These are phyloP conservation scores for Arrhopalites spinosus DNA, from an alignment of 2,888 invertebrate species.

Conservation along the genomic window DNA sequence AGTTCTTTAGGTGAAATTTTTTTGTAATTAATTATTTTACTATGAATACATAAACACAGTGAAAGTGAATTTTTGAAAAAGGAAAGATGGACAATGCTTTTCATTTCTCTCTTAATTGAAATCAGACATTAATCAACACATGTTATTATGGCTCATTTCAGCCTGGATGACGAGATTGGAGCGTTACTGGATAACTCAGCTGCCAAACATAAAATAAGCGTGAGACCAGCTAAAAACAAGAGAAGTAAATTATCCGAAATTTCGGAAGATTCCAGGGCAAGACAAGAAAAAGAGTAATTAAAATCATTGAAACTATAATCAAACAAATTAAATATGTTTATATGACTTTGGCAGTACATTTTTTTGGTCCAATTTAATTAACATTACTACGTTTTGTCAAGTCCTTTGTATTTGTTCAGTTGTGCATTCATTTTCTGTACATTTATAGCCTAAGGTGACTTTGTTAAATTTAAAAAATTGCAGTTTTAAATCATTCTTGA, in stretches of 20 bases:
- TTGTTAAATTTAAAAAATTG: too few relatives aligned
- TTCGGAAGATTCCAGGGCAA: conserved; percentile 20
- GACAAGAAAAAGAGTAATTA: conserved; percentile 37
- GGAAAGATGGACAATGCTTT: neutral
- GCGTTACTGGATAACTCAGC: conserved; percentile 71
- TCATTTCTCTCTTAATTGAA: neutral
- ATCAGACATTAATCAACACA: neutral
- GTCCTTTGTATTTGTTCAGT: too few relatives aligned
- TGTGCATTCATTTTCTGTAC: too few relatives aligned
- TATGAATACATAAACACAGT: neutral
- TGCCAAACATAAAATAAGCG: conserved; percentile 74
- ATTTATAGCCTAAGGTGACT: too few relatives aligned
- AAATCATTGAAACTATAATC: too few relatives aligned
- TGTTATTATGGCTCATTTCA: neutral
- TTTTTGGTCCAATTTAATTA: neutral
- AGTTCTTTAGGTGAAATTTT: conserved; percentile 25
- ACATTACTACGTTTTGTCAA: neutral
- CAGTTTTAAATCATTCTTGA: too few relatives aligned
- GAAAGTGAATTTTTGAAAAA: neutral
- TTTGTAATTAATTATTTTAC: too few relatives aligned
- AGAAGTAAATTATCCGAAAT: conserved; percentile 8
- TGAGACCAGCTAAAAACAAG: conserved; percentile 70
- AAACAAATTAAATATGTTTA: too few relatives aligned
- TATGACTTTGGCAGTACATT: neutral
- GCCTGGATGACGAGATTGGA: conserved; percentile 32